Evolutionary conservation across 2,113 vertebrate genomes (phyloP).

Genomic region (Entomyzon cyanotis): DNA sequence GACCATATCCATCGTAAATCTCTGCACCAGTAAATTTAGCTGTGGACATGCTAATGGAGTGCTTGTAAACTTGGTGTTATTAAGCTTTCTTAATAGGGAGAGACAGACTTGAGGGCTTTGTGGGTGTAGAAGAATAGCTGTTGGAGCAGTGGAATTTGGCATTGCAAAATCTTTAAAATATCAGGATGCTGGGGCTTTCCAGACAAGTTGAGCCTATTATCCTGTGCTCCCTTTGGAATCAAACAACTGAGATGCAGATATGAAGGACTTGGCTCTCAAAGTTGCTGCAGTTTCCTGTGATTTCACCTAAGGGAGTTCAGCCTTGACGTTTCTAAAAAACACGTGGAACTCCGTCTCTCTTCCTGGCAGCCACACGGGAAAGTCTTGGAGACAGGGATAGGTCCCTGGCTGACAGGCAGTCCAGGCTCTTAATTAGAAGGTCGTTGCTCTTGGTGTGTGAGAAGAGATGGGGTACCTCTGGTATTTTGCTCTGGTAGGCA

Average conservation of each 20-base stretch:
- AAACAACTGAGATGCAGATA: background rate
- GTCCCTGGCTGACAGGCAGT: background rate
- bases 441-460: background rate
- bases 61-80: background rate
- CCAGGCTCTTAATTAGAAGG: background rate
- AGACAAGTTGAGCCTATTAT: background rate
- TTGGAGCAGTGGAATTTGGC: slow-evolving; percentile 30
- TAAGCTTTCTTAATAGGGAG: slow-evolving; percentile 38
- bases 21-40: background rate
- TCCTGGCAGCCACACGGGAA: background rate
- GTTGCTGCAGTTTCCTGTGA: slow-evolving; percentile 5
- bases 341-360: background rate
- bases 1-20: background rate
- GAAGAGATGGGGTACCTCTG: background rate
- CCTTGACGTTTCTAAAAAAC: background rate
- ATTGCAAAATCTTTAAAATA: background rate
- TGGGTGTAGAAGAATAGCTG: slow-evolving; percentile 45
- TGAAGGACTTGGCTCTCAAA: background rate
- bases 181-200: slow-evolving; percentile 4
- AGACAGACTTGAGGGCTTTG: slow-evolving; percentile 30
- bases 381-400: background rate
- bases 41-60: background rate
- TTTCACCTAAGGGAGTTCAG: slow-evolving; percentile 5
- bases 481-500: background rate
- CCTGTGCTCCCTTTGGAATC: background rate